These are phyloP conservation scores for Tetheella fluctuosa DNA, from an alignment of 2,888 invertebrate genomes.

Conservation along the genomic window DNA sequence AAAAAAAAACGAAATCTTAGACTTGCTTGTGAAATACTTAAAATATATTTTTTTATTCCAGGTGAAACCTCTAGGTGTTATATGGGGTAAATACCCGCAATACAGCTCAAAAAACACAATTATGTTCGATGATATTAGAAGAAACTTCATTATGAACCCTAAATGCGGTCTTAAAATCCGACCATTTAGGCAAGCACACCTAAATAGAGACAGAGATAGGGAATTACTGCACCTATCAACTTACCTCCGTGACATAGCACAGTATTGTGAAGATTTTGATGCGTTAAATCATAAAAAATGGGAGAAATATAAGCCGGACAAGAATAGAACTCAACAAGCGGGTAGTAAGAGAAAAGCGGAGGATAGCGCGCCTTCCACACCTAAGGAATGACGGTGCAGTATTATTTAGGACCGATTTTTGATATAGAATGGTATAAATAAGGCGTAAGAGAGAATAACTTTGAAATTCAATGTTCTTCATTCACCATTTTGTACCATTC, in stretches of 20 bases:
- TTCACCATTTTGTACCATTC: not conserved
- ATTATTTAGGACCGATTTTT: slow-evolving; percentile 13
- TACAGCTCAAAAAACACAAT: slow-evolving; percentile 96
- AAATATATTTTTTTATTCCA: slow-evolving; percentile 60
- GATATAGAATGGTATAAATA: not conserved
- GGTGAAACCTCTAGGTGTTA: slow-evolving; percentile 97
- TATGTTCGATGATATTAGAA: slow-evolving; percentile 98
- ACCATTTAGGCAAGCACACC: slow-evolving; percentile 95
- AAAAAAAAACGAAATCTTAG: no score
- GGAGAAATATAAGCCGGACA: slow-evolving; percentile 90
- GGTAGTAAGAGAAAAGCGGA: slow-evolving; percentile 79
- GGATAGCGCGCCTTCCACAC: slow-evolving; percentile 63
- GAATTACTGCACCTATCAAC: slow-evolving; percentile 92
- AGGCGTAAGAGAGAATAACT: not conserved
- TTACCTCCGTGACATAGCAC: slow-evolving; percentile 93
- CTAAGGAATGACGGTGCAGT: slow-evolving; percentile 68
- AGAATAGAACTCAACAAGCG: slow-evolving; percentile 55
- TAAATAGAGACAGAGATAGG: slow-evolving; percentile 92
- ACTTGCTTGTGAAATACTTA: no score
- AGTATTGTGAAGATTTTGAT: slow-evolving; percentile 91
- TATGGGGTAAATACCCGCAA: slow-evolving; percentile 97
- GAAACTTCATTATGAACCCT: slow-evolving; percentile 99
- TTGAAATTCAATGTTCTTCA: not conserved
- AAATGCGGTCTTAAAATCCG: slow-evolving; percentile 95
- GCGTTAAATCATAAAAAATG: slow-evolving; percentile 95